These are phyloP conservation scores for Spheniscus mendiculus DNA, from an alignment of 2,113 vertebrate species.

Conservation along the genomic window DNA sequence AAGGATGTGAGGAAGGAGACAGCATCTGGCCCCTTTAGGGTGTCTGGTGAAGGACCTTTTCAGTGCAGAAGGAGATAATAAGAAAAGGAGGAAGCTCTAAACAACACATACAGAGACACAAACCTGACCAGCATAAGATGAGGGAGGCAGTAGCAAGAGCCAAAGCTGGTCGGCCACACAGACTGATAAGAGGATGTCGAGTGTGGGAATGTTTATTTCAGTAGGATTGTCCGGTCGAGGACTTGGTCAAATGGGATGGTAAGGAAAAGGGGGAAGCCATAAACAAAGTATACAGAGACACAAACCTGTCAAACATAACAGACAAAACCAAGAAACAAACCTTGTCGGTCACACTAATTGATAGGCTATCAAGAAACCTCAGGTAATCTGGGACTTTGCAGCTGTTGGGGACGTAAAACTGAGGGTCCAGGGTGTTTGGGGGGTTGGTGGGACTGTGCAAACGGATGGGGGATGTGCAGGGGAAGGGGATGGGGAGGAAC, in stretches of 20 bases:
- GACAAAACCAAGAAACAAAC: background rate
- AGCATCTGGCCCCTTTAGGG: background rate
- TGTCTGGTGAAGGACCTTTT: background rate
- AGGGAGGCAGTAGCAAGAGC: background rate
- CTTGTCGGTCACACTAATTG: background rate
- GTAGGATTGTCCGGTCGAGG: background rate
- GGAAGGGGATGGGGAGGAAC: background rate
- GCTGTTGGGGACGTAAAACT: background rate
- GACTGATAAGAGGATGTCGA: background rate
- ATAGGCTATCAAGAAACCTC: background rate
- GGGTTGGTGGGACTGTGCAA: background rate
- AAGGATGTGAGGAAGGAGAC: background rate
- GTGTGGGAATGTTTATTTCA: background rate
- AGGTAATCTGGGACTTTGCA: rapidly evolving
- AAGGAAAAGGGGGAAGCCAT: background rate
- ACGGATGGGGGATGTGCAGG: background rate
- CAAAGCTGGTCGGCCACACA: background rate
- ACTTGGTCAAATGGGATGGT: background rate
- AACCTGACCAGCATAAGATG: background rate
- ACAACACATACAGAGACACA: background rate
- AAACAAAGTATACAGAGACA: background rate
- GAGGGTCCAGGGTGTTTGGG: background rate
- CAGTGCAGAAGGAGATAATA: background rate
- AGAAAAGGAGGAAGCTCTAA: background rate
- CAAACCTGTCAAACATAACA: background rate